These are phyloP conservation scores for Egretta garzetta DNA, from an alignment of 2,113 vertebrate species.

Conservation along the genomic window DNA sequence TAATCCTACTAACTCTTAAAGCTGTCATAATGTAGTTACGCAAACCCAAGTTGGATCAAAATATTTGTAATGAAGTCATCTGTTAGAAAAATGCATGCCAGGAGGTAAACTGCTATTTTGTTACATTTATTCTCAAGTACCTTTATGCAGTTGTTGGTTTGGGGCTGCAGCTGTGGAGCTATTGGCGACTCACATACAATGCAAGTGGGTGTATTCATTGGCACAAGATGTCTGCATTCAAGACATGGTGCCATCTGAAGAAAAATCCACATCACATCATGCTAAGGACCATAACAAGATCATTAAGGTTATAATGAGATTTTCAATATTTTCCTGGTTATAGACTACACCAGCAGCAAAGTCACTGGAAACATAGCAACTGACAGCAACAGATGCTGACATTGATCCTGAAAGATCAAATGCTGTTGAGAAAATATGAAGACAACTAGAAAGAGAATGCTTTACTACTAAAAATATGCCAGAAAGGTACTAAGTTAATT, in stretches of 20 bases:
- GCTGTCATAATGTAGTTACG: neutral
- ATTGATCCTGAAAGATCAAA: neutral
- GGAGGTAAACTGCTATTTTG: neutral
- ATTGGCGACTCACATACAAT: conserved; percentile 87
- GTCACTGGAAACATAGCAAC: neutral
- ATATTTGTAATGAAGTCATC: neutral
- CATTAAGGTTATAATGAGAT: neutral
- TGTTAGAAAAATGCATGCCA: neutral
- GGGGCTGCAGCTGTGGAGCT: conserved; percentile 77
- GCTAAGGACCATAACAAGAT: neutral
- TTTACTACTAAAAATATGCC: neutral
- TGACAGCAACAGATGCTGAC: neutral
- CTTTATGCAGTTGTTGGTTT: conserved; percentile 73
- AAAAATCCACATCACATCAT: neutral
- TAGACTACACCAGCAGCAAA: neutral
- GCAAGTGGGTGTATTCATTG: conserved; percentile 81
- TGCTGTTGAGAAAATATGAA: neutral
- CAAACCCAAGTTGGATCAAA: neutral
- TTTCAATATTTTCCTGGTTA: neutral
- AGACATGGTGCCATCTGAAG: conserved; percentile 81
- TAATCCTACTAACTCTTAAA: neutral
- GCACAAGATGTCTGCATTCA: conserved; percentile 82
- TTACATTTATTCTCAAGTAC: conserved; percentile 62
- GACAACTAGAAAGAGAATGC: neutral
- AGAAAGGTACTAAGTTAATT: neutral